Evolutionary conservation across 2,797 vertebrate genomes (phyloP), one percentile per base, ranked within the genome.

Genomic region (Lagodon rhomboides): DNA sequence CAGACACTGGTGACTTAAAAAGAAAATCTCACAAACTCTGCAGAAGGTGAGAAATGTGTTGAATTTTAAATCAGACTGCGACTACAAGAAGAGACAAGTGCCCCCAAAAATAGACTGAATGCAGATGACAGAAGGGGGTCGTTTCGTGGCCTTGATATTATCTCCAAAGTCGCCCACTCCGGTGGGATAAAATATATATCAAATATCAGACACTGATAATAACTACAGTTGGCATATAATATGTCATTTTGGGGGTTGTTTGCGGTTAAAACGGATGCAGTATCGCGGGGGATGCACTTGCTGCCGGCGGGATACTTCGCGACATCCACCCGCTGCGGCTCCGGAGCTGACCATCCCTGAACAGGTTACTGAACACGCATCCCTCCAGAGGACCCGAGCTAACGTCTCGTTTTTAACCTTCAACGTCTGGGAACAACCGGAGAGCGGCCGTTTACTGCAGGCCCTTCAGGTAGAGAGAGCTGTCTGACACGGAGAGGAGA

Each of bases 351-450:
- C 85, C 86, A 86, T 91, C 93, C 89, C 88, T 15, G 86, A 89
- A 11, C 93, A 93, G 93, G 93, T 93, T 80, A 20, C 12, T 75
- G 67, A 59, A 51, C 80, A 41, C n/a, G 82, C 91, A 89, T 89
- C 90, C 80, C 80, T 73, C 46, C 44, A 5, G 13, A 18, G 67
- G 68, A 83, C 73, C 34, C 55, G 9, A 11, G 15, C 47, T 44
- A 60, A 34, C 47, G 50, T 54, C 13, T 38, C 11, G 34, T 20
- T 38, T 20, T 17, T 49, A 66, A 83, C 81, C 73, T 73, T 59
- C 66, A 47, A 1, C 25, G 44, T 2, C 27, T 13, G 8, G 2
- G 22, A 44, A 49, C 49, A 20, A 4, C 0, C 34, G 16, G 8
- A 38, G 34, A 38, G 34, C 34, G 34, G 10, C 8, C 34, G 34